A percentile compares a stretch with the other conserved stretches of the same genome.
These are phyloP conservation scores for Ptilodon capucinus DNA, from an alignment of 2,888 invertebrate genomes.

Conservation along the genomic window DNA sequence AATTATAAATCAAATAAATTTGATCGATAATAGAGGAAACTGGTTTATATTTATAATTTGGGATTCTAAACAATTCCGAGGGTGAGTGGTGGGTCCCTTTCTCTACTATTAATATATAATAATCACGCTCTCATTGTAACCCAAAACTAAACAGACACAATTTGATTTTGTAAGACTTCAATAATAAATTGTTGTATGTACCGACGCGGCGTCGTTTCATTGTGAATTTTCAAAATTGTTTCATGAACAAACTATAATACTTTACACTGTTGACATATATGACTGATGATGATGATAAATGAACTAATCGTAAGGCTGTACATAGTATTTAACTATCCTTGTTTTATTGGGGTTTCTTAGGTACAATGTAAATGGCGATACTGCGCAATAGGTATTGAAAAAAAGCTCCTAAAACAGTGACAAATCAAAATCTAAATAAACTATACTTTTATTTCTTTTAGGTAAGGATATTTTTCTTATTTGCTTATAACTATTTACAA, in stretches of 20 bases:
- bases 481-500: too few species aligned
- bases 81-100: too few species aligned
- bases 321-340: conserved; percentile 38
- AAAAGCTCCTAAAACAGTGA: conserved; percentile 10
- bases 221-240: conserved; percentile 45
- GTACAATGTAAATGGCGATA: conserved; percentile 38
- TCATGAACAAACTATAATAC: conserved; percentile 25
- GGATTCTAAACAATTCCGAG: too few species aligned
- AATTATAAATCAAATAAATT: too few species aligned
- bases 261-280: too few species aligned
- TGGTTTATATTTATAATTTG: too few species aligned
- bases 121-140: conserved; percentile 21
- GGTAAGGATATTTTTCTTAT: too few species aligned
- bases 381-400: conserved; percentile 18
- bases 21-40: too few species aligned
- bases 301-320: conserved; percentile 31
- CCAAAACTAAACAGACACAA: conserved; percentile 28
- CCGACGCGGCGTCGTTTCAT: conserved; percentile 51
- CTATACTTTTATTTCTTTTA: too few species aligned
- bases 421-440: background rate
- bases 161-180: conserved; percentile 55
- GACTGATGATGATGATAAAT: conserved; percentile 29
- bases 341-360: conserved; percentile 19
- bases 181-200: conserved; percentile 50
- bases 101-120: too few species aligned